These are phyloP conservation scores for Puffinus mauretanicus DNA, from an alignment of 2,113 vertebrate genomes.

Conservation along the genomic window DNA sequence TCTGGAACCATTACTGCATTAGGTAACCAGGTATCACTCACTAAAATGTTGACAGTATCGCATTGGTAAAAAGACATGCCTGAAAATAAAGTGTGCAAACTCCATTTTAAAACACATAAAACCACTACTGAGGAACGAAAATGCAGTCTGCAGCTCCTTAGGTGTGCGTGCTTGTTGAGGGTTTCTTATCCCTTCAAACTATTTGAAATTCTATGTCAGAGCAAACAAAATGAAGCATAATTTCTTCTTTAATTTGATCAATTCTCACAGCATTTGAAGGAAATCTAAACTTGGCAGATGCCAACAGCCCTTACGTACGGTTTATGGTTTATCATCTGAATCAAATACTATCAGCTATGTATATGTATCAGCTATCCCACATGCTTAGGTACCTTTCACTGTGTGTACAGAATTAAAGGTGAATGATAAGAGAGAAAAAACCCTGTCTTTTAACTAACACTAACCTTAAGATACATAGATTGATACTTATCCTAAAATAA, in stretches of 20 bases:
- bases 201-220: background rate
- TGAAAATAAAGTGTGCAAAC: background rate
- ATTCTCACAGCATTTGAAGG: background rate
- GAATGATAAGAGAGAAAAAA: background rate
- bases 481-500: background rate
- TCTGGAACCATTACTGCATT: background rate
- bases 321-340: background rate
- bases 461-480: background rate
- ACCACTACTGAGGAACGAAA: background rate
- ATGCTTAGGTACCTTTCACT: background rate
- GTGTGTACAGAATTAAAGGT: background rate
- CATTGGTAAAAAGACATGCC: background rate
- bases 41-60: background rate
- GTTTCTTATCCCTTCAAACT: background rate
- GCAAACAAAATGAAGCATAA: background rate
- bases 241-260: background rate
- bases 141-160: background rate
- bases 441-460: background rate
- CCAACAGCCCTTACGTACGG: background rate
- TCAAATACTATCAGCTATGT: background rate
- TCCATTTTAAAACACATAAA: background rate
- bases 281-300: background rate
- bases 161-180: background rate
- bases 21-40: background rate
- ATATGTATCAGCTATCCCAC: background rate